Percentiles rank a stretch among this genome's conserved stretches.
Evolutionary conservation across 1,140 invertebrate species (phyloP).

Genomic region (Goniozus legneri): DNA sequence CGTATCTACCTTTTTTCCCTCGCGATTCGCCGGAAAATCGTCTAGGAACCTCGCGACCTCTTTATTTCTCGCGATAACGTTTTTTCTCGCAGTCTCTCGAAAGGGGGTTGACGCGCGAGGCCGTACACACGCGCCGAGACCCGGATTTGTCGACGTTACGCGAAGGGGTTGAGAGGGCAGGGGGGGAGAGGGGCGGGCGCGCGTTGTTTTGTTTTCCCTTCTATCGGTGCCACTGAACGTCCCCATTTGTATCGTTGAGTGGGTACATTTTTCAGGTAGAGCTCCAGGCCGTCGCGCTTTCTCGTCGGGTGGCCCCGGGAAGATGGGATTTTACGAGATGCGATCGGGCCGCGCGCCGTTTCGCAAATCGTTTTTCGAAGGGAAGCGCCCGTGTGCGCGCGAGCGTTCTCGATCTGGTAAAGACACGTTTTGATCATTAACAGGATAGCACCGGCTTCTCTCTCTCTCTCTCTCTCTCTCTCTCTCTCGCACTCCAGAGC

Average conservation of each 20-base stretch:
- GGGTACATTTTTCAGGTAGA: conserved; percentile 38
- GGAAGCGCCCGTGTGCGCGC: no score
- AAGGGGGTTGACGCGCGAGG: no score
- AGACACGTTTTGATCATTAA: conserved; percentile 12
- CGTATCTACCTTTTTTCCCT: no score
- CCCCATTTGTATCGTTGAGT: conserved; percentile 38
- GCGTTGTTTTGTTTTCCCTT: conserved; percentile 33
- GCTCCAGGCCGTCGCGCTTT: conserved; percentile 19
- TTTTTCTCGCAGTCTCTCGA: no score
- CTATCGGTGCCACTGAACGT: conserved; percentile 26
- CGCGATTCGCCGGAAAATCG: conserved; percentile 5
- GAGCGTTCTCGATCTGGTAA: conserved; percentile 12
- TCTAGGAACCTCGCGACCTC: not conserved
- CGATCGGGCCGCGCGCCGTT: conserved; percentile 21
- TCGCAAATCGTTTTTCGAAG: conserved; percentile 27
- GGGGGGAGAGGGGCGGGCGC: conserved; percentile 10
- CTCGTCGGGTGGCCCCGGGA: conserved; percentile 8
- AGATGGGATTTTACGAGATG: conserved; percentile 25
- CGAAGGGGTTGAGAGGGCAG: no score
- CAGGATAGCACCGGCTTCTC: conserved; percentile 15
- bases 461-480: no score
- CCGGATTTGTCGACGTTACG: no score
- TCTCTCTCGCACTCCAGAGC: no score
- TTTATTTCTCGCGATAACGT: conserved; percentile 2
- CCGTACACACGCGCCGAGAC: conserved; percentile 3